Conservation (phyloP, 2,797 vertebrate genomes). For the Distichodus sexfasciatus region DNA sequence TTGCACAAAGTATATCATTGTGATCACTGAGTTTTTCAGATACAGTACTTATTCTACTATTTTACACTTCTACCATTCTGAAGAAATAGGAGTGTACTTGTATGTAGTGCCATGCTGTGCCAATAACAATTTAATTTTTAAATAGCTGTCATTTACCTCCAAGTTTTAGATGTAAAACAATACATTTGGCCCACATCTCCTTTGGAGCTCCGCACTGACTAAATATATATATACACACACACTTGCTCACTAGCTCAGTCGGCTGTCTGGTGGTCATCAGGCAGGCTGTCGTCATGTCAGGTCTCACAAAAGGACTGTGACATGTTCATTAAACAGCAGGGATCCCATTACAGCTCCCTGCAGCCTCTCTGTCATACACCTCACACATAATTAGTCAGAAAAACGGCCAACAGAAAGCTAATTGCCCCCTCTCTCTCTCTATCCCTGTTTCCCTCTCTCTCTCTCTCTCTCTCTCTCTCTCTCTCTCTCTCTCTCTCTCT, state of each 20-base stretch:
- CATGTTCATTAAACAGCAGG: conserved; percentile 76
- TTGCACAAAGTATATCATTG: too few species aligned
- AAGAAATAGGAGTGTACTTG: too few species aligned
- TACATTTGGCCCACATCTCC: too few species aligned
- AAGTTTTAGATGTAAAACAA: too few species aligned
- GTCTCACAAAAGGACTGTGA: conserved; percentile 65
- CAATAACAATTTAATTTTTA: not conserved
- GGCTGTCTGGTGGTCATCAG: conserved; percentile 56
- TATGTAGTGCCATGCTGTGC: too few species aligned
- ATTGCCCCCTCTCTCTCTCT: conserved; percentile 62
- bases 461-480: conserved; percentile 5
- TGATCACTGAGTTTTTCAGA: too few species aligned
- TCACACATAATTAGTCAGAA: conserved; percentile 72
- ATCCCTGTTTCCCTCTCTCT: conserved; percentile 40
- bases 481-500: not conserved
- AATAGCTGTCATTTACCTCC: too few species aligned
- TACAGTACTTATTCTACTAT: too few species aligned
- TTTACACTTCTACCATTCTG: too few species aligned
- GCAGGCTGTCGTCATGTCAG: conserved; percentile 56
- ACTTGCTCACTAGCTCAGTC: conserved; percentile 2
- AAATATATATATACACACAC: not conserved
- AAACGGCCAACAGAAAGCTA: conserved; percentile 68
- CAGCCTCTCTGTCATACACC: conserved; percentile 70
- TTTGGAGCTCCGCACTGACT: not conserved
- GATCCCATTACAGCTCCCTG: conserved; percentile 69